phyloP scores from a whole-genome alignment of 2,888 invertebrate species.

The Notodonta ziczac region DNA sequence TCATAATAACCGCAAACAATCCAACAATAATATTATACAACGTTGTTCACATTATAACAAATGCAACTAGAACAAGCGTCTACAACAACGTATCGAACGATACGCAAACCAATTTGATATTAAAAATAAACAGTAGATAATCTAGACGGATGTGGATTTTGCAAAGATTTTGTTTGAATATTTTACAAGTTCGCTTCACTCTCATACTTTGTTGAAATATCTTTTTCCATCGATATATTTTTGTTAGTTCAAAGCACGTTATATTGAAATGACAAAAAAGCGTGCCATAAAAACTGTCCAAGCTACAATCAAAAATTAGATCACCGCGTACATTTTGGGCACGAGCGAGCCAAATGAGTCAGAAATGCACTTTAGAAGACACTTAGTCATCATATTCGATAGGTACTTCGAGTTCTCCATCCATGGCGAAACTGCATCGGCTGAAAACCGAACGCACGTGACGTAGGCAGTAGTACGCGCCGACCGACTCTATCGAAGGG shows the following conservation, averaged over 20 bases:
- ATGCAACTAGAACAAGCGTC: no score
- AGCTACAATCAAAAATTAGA: constrained; percentile 35
- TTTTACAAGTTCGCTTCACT: no score
- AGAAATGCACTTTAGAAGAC: constrained; percentile 24
- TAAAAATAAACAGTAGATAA: no score
- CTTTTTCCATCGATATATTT: no score
- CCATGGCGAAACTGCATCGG: constrained; percentile 31
- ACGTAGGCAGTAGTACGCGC: constrained; percentile 8
- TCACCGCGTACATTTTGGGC: constrained; percentile 40
- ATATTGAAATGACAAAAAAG: constrained; percentile 14
- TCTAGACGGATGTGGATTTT: no score
- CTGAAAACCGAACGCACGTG: constrained; percentile 8
- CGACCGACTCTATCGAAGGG: constrained; percentile 11
- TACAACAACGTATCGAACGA: no score
- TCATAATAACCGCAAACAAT: constrained; percentile 7
- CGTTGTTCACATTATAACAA: no score
- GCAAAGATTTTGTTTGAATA: no score
- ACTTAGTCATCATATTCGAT: constrained; percentile 37
- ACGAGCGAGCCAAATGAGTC: constrained; percentile 35
- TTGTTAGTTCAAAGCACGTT: background rate
- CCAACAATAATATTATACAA: background rate
- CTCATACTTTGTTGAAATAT: no score
- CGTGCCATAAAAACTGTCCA: constrained; percentile 9
- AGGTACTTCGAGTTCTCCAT: constrained; percentile 26
- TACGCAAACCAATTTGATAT: no score